Percentiles rank a stretch among this genome's conserved stretches.
These are phyloP conservation scores for Oreotrochilus melanogaster DNA, from an alignment of 2,113 vertebrate species.

Conservation along the genomic window DNA sequence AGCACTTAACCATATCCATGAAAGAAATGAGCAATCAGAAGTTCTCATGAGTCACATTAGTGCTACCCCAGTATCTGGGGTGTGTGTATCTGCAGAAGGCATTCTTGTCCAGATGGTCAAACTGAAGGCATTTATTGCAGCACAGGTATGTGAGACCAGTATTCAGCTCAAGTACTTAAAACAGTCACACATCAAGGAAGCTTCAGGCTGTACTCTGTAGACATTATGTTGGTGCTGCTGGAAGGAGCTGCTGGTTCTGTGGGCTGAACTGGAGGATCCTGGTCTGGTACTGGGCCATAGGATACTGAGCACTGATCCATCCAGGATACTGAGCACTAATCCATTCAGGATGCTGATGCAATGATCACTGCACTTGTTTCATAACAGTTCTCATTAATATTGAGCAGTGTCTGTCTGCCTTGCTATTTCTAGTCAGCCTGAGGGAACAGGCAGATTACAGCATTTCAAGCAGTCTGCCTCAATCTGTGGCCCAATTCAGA, in stretches of 20 bases:
- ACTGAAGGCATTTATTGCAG: conserved; percentile 1
- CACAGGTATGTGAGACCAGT: not conserved
- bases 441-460: not conserved
- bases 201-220: not conserved
- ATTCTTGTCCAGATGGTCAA: conserved; percentile 22
- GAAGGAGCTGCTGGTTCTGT: not conserved
- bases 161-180: not conserved
- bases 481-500: conserved; percentile 10
- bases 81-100: conserved; percentile 10
- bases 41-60: conserved; percentile 7
- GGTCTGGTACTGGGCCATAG: not conserved
- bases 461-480: not conserved
- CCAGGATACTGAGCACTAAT: not conserved
- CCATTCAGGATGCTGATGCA: not conserved
- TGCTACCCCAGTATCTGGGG: conserved; percentile 9
- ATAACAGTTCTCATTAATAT: conserved; percentile 6
- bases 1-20: not conserved
- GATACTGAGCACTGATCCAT: not conserved
- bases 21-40: not conserved
- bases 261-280: not conserved
- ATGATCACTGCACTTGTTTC: not conserved
- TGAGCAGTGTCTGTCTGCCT: not conserved
- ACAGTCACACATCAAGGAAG: not conserved
- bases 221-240: not conserved
- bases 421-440: not conserved